Base-by-base conservation (phyloP, 2,797 vertebrate genomes). In the Hydrophis major region DNA sequence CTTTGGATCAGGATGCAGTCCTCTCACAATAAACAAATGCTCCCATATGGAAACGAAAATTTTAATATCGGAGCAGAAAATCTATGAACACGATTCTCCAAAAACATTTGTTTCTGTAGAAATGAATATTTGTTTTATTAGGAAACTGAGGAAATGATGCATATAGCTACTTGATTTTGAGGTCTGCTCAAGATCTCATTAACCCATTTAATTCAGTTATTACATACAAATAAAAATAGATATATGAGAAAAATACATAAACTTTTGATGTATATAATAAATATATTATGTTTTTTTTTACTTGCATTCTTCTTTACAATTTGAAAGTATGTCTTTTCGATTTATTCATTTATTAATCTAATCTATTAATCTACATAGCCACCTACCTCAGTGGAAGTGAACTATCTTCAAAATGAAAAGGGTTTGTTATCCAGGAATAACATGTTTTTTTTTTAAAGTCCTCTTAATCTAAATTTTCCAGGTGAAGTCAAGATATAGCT, bases 71-170 rank as follows among this genome's bases (percentile, higher is more conserved):
- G 13, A 55, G 42, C 89, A 60, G 93, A 86, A 87, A 18, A 7
- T 16, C 0, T 66, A 78, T 6, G 32, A 32, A 83, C 4, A 27
- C 1, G n/a, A 3, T 91, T 87, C 83, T 57, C 18, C 63, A 91
- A 50, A 8, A 22, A 4, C 20, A 50, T 0, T 83, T 92, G n/a
- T 92, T 91, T 56, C 88, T 32, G 55, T 10, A 89, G 6, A 0
- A 28, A 92, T 74, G 32, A 91, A 74, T 28, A 92, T 63, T 6
- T 69, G 2, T 74, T 69, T 57, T 1, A 6, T 47, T 55, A 87
- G 0, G 50, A 0, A 0, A 47, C 42, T 57, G 88, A 28, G 12
- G 95, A 12, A 6, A 25, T 4, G 86, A 27, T 11, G 1, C 25
- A 0, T 0, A 5, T 27, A 93, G 4, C 28, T 6, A 0, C 69